Conservation (phyloP, 1,140 invertebrate species). For the Drosophila fuyamai region DNA sequence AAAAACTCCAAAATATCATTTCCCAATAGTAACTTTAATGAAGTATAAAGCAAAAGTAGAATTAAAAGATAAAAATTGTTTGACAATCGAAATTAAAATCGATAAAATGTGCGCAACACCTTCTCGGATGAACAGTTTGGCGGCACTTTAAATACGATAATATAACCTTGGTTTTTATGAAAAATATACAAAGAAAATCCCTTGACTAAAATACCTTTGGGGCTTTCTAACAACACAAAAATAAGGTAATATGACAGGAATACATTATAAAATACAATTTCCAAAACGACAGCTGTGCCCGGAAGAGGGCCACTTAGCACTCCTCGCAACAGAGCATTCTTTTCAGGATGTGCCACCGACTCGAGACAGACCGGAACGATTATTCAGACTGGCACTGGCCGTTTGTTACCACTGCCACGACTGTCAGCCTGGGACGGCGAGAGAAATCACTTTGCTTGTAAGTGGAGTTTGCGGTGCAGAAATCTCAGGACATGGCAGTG, state of each 20-base stretch:
- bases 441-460: slow-evolving; percentile 39
- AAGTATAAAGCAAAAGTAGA: no score
- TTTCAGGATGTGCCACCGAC: slow-evolving; percentile 29
- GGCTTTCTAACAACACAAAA: not conserved
- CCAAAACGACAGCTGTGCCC: slow-evolving; percentile 16
- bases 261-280: slow-evolving; percentile 10
- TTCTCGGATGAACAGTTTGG: no score
- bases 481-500: slow-evolving; percentile 7
- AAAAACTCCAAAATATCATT: no score
- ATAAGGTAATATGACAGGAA: not conserved
- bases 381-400: slow-evolving; percentile 23
- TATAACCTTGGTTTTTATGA: no score
- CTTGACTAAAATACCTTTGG: not conserved
- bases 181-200: no score
- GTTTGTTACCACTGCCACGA: slow-evolving; percentile 30
- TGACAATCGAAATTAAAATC: no score
- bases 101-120: no score
- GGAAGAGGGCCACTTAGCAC: not conserved
- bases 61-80: no score
- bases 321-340: slow-evolving; percentile 10
- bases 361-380: slow-evolving; percentile 26
- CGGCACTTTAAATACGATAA: no score
- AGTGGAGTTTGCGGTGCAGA: slow-evolving; percentile 8
- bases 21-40: no score
- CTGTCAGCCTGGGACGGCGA: slow-evolving; percentile 19